These are phyloP conservation scores for Saxidomus purpurata DNA, from an alignment of 1,140 invertebrate genomes.

Conservation along the genomic window DNA sequence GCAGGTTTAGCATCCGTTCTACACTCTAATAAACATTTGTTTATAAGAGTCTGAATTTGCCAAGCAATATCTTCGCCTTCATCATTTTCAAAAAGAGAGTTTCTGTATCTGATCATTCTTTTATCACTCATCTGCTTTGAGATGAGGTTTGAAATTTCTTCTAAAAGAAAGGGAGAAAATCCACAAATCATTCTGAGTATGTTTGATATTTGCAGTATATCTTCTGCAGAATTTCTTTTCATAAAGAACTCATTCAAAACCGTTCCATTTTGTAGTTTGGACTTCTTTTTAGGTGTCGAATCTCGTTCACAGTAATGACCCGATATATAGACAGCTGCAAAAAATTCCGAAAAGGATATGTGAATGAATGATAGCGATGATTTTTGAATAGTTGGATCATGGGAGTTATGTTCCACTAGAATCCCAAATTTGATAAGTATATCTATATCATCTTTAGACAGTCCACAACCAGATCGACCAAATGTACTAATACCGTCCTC, in stretches of 20 bases:
- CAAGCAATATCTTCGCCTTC: background rate
- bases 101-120: background rate
- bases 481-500: too few species aligned
- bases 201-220: too few species aligned
- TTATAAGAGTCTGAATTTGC: background rate
- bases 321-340: too few species aligned
- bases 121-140: background rate
- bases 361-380: background rate
- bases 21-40: background rate
- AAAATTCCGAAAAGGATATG: background rate
- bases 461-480: too few species aligned
- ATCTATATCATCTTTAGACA: too few species aligned
- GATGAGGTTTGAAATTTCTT: background rate
- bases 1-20: background rate
- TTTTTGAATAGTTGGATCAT: too few species aligned
- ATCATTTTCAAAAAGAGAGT: background rate
- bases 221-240: background rate
- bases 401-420: too few species aligned
- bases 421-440: too few species aligned
- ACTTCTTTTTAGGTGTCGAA: too few species aligned
- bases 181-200: background rate
- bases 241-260: background rate
- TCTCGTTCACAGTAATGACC: too few species aligned
- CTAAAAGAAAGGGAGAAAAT: background rate
- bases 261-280: background rate